These are phyloP conservation scores for Ferdinandea cuprea DNA, from an alignment of 2,888 invertebrate species.

Conservation along the genomic window DNA sequence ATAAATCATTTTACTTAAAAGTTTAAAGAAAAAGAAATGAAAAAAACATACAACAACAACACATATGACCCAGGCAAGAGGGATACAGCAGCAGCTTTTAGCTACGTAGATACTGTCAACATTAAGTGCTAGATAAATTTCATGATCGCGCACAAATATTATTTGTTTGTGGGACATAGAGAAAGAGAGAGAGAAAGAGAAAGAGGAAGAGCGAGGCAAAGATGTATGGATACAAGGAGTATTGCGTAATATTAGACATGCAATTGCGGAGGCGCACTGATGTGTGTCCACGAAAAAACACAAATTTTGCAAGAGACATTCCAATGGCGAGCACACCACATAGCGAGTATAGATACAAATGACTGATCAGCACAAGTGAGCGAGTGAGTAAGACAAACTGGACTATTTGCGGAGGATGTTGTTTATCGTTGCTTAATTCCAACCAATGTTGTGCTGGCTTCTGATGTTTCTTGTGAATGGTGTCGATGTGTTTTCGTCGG, in stretches of 20 bases:
- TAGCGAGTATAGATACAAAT: constrained; percentile 18
- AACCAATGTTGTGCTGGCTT: no score
- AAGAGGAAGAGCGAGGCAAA: not conserved
- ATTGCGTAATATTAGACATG: constrained; percentile 55
- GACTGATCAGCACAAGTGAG: not conserved
- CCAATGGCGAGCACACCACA: constrained; percentile 41
- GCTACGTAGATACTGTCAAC: not conserved
- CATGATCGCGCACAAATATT: constrained; percentile 45
- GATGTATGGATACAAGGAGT: constrained; percentile 20
- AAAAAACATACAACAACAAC: not conserved
- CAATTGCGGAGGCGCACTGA: constrained; percentile 43
- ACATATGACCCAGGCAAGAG: no score
- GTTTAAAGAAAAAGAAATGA: no score
- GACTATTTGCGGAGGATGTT: constrained; percentile 53
- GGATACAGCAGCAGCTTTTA: no score
- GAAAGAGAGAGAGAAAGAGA: not conserved
- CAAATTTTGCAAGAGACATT: constrained; percentile 27
- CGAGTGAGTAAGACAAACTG: constrained; percentile 36
- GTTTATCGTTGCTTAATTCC: constrained; percentile 61
- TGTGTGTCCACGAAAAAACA: constrained; percentile 39
- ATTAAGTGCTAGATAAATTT: constrained; percentile 49
- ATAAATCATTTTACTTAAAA: constrained; percentile 54
- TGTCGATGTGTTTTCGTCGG: constrained; percentile 7
- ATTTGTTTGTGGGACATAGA: not conserved
- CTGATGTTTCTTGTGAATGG: constrained; percentile 36